A percentile compares a stretch with the other conserved stretches of the same genome.
Conservation (phyloP, 2,113 vertebrate species). For the Cephalopterus ornatus region DNA sequence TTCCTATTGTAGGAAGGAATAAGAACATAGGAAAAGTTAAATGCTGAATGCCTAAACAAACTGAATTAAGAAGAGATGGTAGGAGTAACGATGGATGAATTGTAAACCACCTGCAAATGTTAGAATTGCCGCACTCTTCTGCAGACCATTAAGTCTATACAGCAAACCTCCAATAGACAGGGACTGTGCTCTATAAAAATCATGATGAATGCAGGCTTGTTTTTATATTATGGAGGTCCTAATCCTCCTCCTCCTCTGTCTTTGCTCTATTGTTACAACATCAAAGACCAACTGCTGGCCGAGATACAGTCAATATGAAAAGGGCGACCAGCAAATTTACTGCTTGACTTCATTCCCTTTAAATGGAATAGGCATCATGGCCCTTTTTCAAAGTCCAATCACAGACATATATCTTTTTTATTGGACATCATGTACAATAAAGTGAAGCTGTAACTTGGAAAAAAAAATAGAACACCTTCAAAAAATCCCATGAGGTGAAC, state of each 20-base stretch:
- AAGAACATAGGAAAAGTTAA: background rate
- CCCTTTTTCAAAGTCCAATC: constrained; percentile 75
- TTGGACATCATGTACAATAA: constrained; percentile 79
- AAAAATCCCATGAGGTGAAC: constrained; percentile 66
- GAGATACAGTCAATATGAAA: constrained; percentile 78
- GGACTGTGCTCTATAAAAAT: constrained; percentile 47
- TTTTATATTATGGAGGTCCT: constrained; percentile 62
- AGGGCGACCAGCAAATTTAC: constrained; percentile 81
- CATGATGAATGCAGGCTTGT: constrained; percentile 60
- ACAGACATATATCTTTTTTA: constrained; percentile 81
- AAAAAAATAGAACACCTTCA: constrained; percentile 71
- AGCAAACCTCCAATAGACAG: background rate
- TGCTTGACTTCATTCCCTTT: constrained; percentile 82
- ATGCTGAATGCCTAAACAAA: background rate
- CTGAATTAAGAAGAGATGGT: background rate
- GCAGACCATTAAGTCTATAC: background rate
- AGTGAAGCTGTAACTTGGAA: constrained; percentile 70
- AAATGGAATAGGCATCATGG: constrained; percentile 73
- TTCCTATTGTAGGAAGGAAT: background rate
- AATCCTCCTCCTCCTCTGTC: constrained; percentile 69
- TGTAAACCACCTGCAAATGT: background rate
- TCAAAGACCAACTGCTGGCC: constrained; percentile 82
- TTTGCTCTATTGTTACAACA: constrained; percentile 78
- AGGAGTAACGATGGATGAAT: background rate
- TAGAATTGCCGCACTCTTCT: background rate